Percentiles rank a stretch among this genome's conserved stretches.
Conservation (phyloP, 2,888 invertebrate genomes). For the Cataglyphis altisquamis region DNA sequence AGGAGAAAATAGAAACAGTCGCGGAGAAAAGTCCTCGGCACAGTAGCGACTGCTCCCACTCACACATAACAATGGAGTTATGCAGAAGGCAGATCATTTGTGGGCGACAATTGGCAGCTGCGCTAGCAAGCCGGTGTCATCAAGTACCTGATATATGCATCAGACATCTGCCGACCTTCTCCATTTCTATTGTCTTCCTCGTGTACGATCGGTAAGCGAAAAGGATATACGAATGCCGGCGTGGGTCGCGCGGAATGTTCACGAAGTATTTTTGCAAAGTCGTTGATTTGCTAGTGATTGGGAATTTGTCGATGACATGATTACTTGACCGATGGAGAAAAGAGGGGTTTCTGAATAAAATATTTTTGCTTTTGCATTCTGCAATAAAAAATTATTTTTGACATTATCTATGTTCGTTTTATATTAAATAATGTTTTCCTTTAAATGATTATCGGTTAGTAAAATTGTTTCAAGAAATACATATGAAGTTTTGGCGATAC, state of each 20-base stretch:
- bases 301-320: constrained; percentile 5
- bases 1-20: constrained; percentile 19
- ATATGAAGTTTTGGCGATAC: constrained; percentile 35
- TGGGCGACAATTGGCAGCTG: constrained; percentile 66
- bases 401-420: not conserved
- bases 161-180: constrained; percentile 58
- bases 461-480: not conserved
- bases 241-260: constrained; percentile 42
- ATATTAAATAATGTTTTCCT: not conserved
- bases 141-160: constrained; percentile 16
- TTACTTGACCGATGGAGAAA: not conserved
- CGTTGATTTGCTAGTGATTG: not conserved
- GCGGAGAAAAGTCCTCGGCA: constrained; percentile 43
- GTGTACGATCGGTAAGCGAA: constrained; percentile 41
- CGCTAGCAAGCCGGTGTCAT: constrained; percentile 61
- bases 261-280: constrained; percentile 16
- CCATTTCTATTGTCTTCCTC: constrained; percentile 59
- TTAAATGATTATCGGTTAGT: not conserved
- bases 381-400: not conserved
- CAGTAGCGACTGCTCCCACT: constrained; percentile 59
- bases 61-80: constrained; percentile 60
- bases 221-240: constrained; percentile 21
- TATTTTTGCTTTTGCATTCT: too few relatives aligned
- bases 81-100: constrained; percentile 52
- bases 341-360: not conserved